Evolutionary conservation across 2,888 invertebrate genomes (phyloP), one percentile per base, ranked within the genome.

Genomic region (Elmis aenea): DNA sequence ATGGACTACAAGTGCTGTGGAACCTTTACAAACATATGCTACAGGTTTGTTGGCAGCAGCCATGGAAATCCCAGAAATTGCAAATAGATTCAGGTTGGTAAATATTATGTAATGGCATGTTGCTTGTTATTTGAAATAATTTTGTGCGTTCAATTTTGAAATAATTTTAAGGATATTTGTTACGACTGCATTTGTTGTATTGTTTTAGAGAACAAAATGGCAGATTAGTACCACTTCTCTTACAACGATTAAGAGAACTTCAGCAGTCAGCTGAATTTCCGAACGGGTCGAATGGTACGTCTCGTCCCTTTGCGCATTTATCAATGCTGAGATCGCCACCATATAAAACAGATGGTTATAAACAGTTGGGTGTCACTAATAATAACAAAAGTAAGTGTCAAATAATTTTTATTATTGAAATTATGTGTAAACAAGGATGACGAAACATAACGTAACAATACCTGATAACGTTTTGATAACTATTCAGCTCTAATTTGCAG

Each of bases 31-130:
- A 62, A 92, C 90, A 45, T 99, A 96, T 69, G 90, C 96, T 1
- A 91, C 91, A 0, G 96, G 95, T 0, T 71, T 99, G 10, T 69
- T 99, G 13, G 95, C 92, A 0, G 88, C 92, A 6, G 94, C 95
- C 0, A 94, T 97, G 93, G 96, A 97, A 66, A 85, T 94, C 2
- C 89, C 89, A 52, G 97, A 97, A 54, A 89, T 95, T 38, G 95
- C 95, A 1, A 83, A 89, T 2, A 85, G 85, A 56, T 91, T 85
- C 8, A n/a, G n/a, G n/a, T n/a, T 75, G 79, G 79, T 78, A 58
- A 46, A 37, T 30, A 15, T 25, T n/a, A n/a, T n/a, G n/a, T n/a
- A n/a, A n/a, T n/a, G n/a, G n/a, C n/a, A 27, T 9, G 9, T 10
- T 26, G 6, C n/a, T 30, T 33, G 8, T 31, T 25, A 24, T 28